Evolutionary conservation across 2,113 vertebrate species (phyloP).

Genomic region (Ciconia maguari): DNA sequence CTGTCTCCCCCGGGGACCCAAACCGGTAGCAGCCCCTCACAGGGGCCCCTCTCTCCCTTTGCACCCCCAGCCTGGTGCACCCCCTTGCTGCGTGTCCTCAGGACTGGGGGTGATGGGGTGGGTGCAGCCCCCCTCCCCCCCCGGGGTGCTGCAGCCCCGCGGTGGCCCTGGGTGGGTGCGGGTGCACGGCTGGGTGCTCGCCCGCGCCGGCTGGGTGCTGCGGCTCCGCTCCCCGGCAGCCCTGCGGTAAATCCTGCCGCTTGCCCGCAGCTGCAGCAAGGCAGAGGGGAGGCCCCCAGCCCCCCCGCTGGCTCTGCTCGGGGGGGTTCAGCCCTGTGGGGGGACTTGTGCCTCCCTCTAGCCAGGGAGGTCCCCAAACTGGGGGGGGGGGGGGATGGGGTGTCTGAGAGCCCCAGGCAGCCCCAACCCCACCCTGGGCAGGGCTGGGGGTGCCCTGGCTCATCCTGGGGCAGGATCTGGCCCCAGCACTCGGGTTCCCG

Average conservation of each 20-base stretch:
- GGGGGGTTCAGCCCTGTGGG: not conserved
- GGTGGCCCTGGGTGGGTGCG: not conserved
- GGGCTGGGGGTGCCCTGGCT: not conserved
- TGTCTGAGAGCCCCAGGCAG: not conserved
- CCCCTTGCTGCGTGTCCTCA: not conserved
- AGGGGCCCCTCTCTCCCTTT: too few relatives aligned
- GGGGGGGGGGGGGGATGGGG: too few relatives aligned
- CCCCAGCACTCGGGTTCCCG: not conserved
- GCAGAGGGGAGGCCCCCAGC: not conserved
- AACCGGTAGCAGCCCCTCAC: not conserved
- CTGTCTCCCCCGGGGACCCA: not conserved
- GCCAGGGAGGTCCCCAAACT: not conserved
- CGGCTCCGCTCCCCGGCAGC: not conserved
- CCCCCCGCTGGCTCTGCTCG: accelerated
- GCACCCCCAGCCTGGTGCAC: not conserved
- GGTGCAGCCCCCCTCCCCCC: not conserved
- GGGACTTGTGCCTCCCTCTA: not conserved
- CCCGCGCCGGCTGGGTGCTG: not conserved
- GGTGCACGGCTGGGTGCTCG: not conserved
- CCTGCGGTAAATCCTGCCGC: not conserved
- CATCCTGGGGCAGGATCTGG: not conserved
- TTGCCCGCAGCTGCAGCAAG: not conserved
- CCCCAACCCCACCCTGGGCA: not conserved
- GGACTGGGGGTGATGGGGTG: not conserved
- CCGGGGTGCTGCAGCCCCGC: not conserved